phyloP scores from a whole-genome alignment of 2,888 invertebrate species.

The Microplitis deprimator region DNA sequence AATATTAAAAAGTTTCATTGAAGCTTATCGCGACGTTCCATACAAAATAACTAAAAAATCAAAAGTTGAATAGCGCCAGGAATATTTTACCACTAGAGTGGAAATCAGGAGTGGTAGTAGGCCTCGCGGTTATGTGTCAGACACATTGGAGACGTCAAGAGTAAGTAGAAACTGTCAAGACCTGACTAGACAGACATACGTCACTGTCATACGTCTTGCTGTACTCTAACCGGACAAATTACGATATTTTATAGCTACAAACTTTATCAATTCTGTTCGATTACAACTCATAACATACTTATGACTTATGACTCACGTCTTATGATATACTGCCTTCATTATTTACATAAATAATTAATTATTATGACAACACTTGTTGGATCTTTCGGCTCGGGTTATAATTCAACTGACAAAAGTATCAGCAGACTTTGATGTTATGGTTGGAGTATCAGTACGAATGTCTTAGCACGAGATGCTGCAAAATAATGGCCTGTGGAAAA shows the following conservation, averaged over 20 bases:
- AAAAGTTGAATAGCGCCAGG: background rate
- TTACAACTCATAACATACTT: conserved; percentile 5
- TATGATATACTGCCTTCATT: background rate
- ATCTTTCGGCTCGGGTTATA: background rate
- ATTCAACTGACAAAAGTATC: background rate
- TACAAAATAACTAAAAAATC: conserved; percentile 2
- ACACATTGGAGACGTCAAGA: conserved; percentile 16
- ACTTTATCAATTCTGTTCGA: conserved; percentile 15
- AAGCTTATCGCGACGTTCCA: conserved; percentile 15
- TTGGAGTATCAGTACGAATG: conserved; percentile 35
- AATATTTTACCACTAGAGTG: background rate
- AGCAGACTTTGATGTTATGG: conserved; percentile 16
- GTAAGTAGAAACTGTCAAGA: background rate
- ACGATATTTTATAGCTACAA: conserved; percentile 18
- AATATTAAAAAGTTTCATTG: conserved; percentile 67
- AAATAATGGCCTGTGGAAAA: conserved; percentile 62
- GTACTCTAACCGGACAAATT: conserved; percentile 12
- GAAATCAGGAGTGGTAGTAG: conserved; percentile 48
- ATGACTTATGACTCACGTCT: too few relatives aligned
- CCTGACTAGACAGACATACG: background rate
- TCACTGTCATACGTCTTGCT: background rate
- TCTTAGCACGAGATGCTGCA: conserved; percentile 40
- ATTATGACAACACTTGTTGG: background rate
- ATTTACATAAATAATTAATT: background rate
- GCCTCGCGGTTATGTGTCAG: conserved; percentile 61